phyloP scores from a whole-genome alignment of 2,113 vertebrate species.

The Meriones unguiculatus region DNA sequence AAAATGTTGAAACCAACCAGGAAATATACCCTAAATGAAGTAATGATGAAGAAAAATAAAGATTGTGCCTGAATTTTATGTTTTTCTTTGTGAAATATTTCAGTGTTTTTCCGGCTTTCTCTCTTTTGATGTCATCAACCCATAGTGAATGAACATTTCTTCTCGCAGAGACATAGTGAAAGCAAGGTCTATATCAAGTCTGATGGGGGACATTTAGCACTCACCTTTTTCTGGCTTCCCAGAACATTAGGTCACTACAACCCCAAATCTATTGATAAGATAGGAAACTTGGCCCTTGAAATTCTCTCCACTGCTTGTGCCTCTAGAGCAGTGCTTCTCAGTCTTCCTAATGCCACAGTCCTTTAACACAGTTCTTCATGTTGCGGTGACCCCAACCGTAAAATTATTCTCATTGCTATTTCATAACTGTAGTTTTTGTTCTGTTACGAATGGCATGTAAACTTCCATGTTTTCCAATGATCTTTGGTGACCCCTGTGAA shows the following conservation, averaged over 20 bases:
- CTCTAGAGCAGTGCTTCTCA: neutral
- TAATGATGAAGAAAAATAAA: constrained; percentile 14
- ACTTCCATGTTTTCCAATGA: neutral
- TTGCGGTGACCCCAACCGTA: neutral
- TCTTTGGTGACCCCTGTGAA: neutral
- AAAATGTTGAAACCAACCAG: neutral
- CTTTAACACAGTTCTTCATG: neutral
- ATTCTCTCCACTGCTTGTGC: neutral
- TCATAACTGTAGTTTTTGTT: neutral
- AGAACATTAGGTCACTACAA: neutral
- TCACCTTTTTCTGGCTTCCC: neutral
- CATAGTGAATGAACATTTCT: neutral
- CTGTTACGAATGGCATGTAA: neutral
- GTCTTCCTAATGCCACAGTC: neutral
- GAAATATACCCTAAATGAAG: neutral
- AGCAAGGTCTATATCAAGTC: neutral
- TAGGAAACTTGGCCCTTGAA: accelerated
- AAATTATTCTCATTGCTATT: neutral
- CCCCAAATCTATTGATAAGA: neutral
- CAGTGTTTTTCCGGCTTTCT: neutral
- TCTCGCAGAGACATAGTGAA: neutral
- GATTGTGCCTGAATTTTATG: neutral
- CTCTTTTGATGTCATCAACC: neutral
- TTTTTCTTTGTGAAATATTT: neutral
- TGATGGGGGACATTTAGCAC: neutral